These are phyloP conservation scores for Apogon hyalosoma DNA, from an alignment of 2,797 vertebrate genomes.

Conservation along the genomic window DNA sequence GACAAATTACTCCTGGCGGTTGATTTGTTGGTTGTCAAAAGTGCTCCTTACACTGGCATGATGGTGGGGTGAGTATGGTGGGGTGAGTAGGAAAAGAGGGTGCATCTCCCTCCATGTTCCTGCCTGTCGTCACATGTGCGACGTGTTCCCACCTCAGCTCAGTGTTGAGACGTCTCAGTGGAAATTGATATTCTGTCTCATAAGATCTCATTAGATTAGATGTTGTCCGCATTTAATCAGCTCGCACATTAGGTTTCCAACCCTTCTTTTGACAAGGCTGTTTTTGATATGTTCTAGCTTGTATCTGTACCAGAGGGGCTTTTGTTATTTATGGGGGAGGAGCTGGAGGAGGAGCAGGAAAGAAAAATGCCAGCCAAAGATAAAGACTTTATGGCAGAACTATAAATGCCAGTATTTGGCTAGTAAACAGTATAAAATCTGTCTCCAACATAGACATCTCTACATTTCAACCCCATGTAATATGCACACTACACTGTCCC, in stretches of 20 bases:
- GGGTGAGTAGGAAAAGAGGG: constrained; percentile 57
- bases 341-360: constrained; percentile 49
- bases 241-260: constrained; percentile 51
- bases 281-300: constrained; percentile 43
- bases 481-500: constrained; percentile 38
- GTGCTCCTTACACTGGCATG: constrained; percentile 69
- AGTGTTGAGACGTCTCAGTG: constrained; percentile 55
- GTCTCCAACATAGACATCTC: constrained; percentile 38
- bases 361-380: constrained; percentile 28
- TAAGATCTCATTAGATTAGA: constrained; percentile 75
- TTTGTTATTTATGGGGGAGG: constrained; percentile 55
- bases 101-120: constrained; percentile 37
- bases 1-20: constrained; percentile 85
- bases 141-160: constrained; percentile 29
- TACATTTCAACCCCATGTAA: constrained; percentile 26
- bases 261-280: constrained; percentile 43
- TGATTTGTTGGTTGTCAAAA: constrained; percentile 87
- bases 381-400: constrained; percentile 57
- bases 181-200: constrained; percentile 75
- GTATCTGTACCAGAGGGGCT: constrained; percentile 28
- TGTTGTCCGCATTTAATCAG: constrained; percentile 74
- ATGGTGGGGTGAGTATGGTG: no score
- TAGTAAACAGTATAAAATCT: constrained; percentile 20
- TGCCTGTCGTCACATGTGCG: constrained; percentile 47
- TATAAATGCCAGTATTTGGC: constrained; percentile 53